Base-by-base conservation (phyloP, 2,797 vertebrate genomes). In the Pseudocheirus occidentalis region DNA sequence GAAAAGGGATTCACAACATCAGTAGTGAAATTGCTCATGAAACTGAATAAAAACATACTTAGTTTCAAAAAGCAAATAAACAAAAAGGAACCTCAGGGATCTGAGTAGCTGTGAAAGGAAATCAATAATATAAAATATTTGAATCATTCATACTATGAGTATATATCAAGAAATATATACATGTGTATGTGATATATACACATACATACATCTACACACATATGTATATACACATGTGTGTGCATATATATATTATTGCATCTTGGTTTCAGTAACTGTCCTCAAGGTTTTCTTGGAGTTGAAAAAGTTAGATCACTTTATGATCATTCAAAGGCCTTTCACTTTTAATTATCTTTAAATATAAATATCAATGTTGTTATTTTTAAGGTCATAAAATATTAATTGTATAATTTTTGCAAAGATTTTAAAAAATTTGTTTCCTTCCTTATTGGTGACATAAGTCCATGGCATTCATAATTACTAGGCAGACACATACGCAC, bases 1-100 rank as follows among this genome's bases (percentile, higher is more conserved):
- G 93, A 97, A 97, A 95, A 87, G 95, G 90, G 92, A 97, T 96
- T 97, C 95, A 97, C 92, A 98, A 96, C 96, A 97, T 97, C 97
- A 91, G 94, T 95, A 91, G 89, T 96, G 90, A 97, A 97, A 97
- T 97, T 95, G 87, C 92, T 97, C 95, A 97, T 97, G 96, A 97
- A 94, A 94, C 90, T 96, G 95, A 97, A 96, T 96, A 95, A 97
- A 94, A 95, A 57, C 92, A 93, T 94, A 97, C 92, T 97, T 97
- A 97, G 24, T 90, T 95, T 97, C 93, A 93, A 95, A 66, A 58
- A 66, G 4, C 13, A 18, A 66, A 18, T 1, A 66, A 66, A n/a
- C 31, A 16, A 66, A 62, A 92, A 96, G 92, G 97, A 97, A 46
- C 95, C 89, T 95, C 95, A 94, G 90, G 62, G 94, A 94, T 92